These are phyloP conservation scores for Gymnopithys bicolor DNA, from an alignment of 2,797 vertebrate species.

Conservation along the genomic window DNA sequence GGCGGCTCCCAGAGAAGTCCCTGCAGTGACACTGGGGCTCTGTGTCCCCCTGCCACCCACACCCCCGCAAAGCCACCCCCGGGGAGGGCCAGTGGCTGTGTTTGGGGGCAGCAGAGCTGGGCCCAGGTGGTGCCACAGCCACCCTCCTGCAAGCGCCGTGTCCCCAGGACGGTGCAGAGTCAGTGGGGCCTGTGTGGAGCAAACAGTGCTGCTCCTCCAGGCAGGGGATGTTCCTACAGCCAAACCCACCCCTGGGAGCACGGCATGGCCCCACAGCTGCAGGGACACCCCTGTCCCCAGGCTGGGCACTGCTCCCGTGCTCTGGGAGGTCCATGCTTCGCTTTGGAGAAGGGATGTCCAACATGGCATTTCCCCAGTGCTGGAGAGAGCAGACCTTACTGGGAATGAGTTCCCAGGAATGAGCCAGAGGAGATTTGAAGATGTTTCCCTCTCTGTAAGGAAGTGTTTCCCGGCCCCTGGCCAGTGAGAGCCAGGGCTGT, in stretches of 20 bases:
- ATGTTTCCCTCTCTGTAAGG: background rate
- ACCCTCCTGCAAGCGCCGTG: rapidly evolving
- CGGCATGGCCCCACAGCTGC: background rate
- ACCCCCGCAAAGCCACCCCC: background rate
- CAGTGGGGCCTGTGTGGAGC: rapidly evolving
- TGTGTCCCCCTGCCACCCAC: background rate
- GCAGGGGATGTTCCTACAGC: background rate
- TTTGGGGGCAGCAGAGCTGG: background rate
- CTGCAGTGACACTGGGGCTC: rapidly evolving
- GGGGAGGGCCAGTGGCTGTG: rapidly evolving
- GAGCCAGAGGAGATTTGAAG: background rate
- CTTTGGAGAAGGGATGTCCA: background rate
- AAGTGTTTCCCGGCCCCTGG: background rate
- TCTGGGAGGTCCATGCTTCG: background rate
- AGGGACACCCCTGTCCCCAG: background rate
- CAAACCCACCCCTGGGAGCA: rapidly evolving
- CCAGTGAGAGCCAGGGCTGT: background rate
- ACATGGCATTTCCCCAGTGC: rapidly evolving
- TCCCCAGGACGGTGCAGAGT: rapidly evolving
- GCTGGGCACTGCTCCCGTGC: background rate
- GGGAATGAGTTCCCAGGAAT: background rate
- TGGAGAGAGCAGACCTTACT: background rate
- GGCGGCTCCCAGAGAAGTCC: rapidly evolving
- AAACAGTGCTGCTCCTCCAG: background rate
- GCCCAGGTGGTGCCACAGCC: rapidly evolving